Percentiles rank a stretch among this genome's conserved stretches.
Evolutionary conservation across 2,888 invertebrate species (phyloP).

Genomic region (Hybos culiciformis): DNA sequence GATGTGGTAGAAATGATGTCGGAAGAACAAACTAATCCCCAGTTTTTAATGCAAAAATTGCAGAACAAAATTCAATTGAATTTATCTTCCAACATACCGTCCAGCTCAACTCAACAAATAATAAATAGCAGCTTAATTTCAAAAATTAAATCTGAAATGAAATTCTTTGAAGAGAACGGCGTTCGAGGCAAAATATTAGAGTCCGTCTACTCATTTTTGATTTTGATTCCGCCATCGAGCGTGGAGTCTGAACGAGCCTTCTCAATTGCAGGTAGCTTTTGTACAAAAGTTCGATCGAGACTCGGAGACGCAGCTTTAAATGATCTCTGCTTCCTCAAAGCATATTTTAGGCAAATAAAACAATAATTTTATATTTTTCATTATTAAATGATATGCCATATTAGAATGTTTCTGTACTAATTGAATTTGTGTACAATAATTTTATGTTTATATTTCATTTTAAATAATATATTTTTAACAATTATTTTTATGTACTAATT

Average conservation of each 20-base stretch:
- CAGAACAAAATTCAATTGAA: neutral
- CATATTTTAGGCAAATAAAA: neutral
- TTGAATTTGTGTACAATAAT: neutral
- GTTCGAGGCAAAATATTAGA: neutral
- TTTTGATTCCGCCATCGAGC: neutral
- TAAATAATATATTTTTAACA: too few relatives aligned
- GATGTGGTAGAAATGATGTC: neutral
- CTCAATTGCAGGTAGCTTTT: neutral
- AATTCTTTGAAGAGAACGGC: conserved; percentile 1
- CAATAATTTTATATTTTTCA: neutral
- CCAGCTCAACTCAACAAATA: neutral
- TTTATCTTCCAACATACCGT: neutral
- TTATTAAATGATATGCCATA: neutral
- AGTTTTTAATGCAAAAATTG: neutral
- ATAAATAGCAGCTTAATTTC: neutral
- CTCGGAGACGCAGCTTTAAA: neutral
- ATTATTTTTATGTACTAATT: too few relatives aligned
- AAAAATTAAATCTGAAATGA: conserved; percentile 3
- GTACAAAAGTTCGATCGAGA: neutral
- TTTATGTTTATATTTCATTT: neutral
- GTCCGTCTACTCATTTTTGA: neutral
- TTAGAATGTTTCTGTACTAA: neutral
- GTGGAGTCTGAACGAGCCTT: neutral
- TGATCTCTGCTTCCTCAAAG: neutral
- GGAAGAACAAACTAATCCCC: neutral